These are phyloP conservation scores for Tanytarsus gracilentus DNA, from an alignment of 2,888 invertebrate genomes.

Conservation along the genomic window DNA sequence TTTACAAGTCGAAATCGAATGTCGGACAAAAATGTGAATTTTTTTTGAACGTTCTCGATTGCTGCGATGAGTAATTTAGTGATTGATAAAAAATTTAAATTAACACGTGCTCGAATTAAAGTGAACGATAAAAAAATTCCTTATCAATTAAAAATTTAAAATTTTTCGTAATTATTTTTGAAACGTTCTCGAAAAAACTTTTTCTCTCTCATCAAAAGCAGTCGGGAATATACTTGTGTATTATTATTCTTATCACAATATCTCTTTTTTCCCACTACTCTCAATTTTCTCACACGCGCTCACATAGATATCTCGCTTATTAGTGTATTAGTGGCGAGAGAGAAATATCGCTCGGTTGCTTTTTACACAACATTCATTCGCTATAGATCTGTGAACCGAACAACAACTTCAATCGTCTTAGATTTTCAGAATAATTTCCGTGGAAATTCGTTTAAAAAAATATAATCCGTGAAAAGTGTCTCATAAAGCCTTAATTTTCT, in stretches of 20 bases:
- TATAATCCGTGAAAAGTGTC: constrained; percentile 29
- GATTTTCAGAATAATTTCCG: constrained; percentile 20
- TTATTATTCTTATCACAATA: constrained; percentile 11
- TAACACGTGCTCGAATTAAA: too few relatives aligned
- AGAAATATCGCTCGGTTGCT: not conserved
- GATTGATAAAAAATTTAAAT: too few relatives aligned
- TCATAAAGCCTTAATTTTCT: constrained; percentile 19
- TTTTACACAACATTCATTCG: constrained; percentile 17
- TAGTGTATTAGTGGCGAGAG: not conserved
- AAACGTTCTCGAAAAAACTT: not conserved
- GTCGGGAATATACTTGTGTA: not conserved
- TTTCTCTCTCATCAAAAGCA: not conserved
- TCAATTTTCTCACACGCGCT: constrained; percentile 14
- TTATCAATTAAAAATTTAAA: too few relatives aligned
- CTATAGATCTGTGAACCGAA: not conserved
- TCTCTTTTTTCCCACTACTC: not conserved
- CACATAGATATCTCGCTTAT: not conserved
- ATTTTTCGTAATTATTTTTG: not conserved
- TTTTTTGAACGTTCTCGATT: too few relatives aligned
- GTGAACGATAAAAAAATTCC: too few relatives aligned
- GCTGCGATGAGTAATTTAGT: too few relatives aligned
- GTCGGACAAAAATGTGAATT: too few relatives aligned
- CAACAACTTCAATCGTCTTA: constrained; percentile 23
- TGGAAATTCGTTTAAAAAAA: constrained; percentile 23
- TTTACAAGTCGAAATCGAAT: too few relatives aligned